These are phyloP conservation scores for Nibea coibor DNA, from an alignment of 2,113 vertebrate species.

Conservation along the genomic window DNA sequence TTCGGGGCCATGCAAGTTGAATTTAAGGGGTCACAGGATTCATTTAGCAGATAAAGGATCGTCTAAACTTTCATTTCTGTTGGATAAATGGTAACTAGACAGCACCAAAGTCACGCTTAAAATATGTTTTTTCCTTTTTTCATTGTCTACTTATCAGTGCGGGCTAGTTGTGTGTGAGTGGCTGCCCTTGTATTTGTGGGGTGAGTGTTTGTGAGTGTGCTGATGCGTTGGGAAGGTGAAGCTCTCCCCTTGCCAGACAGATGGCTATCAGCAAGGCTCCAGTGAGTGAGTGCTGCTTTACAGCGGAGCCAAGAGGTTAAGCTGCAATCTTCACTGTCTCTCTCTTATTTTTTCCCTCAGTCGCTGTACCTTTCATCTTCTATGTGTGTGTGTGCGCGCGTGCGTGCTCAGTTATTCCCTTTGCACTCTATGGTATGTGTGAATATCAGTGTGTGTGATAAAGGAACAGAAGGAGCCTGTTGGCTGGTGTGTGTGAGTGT, in stretches of 20 bases:
- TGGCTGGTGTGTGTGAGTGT: slow-evolving; percentile 70
- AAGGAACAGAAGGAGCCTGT: slow-evolving; percentile 80
- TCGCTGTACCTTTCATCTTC: slow-evolving; percentile 69
- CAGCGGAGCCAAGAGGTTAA: slow-evolving; percentile 73
- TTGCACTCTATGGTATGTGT: slow-evolving; percentile 60
- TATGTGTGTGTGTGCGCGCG: slow-evolving; percentile 38
- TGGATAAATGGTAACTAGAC: slow-evolving; percentile 26
- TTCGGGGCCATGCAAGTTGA: neutral
- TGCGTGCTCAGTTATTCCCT: slow-evolving; percentile 62
- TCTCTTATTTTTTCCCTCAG: slow-evolving; percentile 63
- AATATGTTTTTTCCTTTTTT: slow-evolving; percentile 15
- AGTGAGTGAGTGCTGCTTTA: slow-evolving; percentile 72
- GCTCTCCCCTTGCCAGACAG: slow-evolving; percentile 70
- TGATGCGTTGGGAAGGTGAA: slow-evolving; percentile 67
- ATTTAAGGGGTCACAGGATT: slow-evolving; percentile 36
- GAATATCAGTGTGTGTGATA: slow-evolving; percentile 73
- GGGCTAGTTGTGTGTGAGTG: slow-evolving; percentile 35
- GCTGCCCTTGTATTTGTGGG: slow-evolving; percentile 46
- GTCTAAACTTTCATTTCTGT: slow-evolving; percentile 35
- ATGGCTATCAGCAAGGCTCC: slow-evolving; percentile 76
- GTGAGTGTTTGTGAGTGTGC: slow-evolving; percentile 54
- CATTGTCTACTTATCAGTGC: slow-evolving; percentile 23
- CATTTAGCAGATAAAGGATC: slow-evolving; percentile 30
- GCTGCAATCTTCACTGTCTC: slow-evolving; percentile 76
- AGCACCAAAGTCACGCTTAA: slow-evolving; percentile 33